These are phyloP conservation scores for Drosophila nigromelanica DNA, from an alignment of 1,140 invertebrate species.

Conservation along the genomic window DNA sequence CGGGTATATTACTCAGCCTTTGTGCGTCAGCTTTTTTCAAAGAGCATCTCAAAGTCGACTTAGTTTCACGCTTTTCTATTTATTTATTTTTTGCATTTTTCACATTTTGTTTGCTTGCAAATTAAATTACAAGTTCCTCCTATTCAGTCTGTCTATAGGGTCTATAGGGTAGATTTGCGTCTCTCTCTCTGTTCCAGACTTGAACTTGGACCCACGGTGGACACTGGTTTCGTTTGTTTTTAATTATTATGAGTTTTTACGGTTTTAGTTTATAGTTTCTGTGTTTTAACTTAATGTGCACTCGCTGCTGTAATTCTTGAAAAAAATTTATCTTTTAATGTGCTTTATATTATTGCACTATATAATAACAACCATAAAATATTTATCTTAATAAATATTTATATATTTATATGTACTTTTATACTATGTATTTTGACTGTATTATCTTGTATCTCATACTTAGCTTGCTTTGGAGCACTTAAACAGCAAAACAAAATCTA, in stretches of 20 bases:
- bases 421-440: conserved; percentile 81
- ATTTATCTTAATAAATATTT: conserved; percentile 45
- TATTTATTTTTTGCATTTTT: conserved; percentile 1
- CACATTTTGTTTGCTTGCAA: conserved; percentile 62
- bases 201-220: conserved; percentile 17
- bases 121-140: conserved; percentile 62
- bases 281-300: conserved; percentile 1
- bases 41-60: conserved; percentile 10
- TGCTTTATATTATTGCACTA: conserved; percentile 51
- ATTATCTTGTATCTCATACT: conserved; percentile 84
- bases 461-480: conserved; percentile 84
- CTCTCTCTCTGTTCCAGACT: conserved; percentile 10
- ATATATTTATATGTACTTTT: conserved; percentile 66
- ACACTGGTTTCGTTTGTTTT: conserved; percentile 12
- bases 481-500: conserved; percentile 68
- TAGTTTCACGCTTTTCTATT: background rate
- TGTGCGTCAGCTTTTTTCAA: background rate
- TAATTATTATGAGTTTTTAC: conserved; percentile 19
- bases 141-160: conserved; percentile 13
- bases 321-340: conserved; percentile 26
- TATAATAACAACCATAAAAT: conserved; percentile 25
- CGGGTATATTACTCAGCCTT: background rate
- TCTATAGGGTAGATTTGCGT: background rate
- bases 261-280: conserved; percentile 26
- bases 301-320: conserved; percentile 25